Percentiles rank a stretch among this genome's conserved stretches.
These are phyloP conservation scores for Ispidina picta DNA, from an alignment of 2,797 vertebrate species.

Conservation along the genomic window DNA sequence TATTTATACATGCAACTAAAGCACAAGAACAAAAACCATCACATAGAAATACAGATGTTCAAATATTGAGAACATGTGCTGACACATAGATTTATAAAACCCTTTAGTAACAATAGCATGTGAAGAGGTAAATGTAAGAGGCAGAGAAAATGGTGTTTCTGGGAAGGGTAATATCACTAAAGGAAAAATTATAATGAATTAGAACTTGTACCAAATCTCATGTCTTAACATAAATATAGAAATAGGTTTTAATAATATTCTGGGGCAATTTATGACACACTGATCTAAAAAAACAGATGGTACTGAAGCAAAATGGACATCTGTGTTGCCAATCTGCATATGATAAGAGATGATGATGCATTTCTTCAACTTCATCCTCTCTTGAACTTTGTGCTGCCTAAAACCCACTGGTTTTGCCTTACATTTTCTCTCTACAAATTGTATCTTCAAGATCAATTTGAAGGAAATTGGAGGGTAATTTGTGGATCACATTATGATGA, in stretches of 20 bases:
- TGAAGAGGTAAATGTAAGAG: neutral
- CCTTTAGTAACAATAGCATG: neutral
- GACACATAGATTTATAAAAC: neutral
- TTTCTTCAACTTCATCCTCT: neutral
- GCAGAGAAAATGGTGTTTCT: neutral
- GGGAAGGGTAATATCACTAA: neutral
- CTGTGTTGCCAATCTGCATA: neutral
- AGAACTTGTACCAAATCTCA: neutral
- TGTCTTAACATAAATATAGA: neutral
- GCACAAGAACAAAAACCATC: neutral
- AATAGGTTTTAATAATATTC: neutral
- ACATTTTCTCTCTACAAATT: neutral
- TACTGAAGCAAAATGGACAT: neutral
- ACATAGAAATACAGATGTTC: neutral
- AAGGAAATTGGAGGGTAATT: neutral
- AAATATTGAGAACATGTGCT: neutral
- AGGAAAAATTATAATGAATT: neutral
- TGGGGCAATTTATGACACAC: neutral
- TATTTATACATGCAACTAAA: neutral
- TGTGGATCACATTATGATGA: neutral
- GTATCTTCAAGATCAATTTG: neutral
- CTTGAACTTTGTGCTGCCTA: neutral
- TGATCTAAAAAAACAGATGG: neutral
- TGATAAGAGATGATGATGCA: neutral
- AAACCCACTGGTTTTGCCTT: neutral